A percentile compares a stretch with the other conserved stretches of the same genome.
Conservation (phyloP, 2,113 vertebrate species). For the Tylochromis polylepis region DNA sequence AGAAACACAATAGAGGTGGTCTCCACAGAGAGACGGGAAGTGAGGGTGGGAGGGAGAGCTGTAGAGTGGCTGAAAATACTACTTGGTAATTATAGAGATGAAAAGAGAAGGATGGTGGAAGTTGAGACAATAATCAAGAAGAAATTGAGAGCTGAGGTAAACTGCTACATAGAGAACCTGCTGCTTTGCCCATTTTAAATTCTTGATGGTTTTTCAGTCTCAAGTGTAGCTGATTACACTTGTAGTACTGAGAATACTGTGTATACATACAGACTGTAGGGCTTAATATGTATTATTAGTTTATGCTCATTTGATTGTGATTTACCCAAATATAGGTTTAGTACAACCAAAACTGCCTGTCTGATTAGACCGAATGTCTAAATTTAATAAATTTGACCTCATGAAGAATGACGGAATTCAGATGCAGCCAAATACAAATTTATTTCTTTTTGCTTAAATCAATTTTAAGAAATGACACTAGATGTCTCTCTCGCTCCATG, state of each 20-base stretch:
- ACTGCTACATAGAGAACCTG: constrained; percentile 12
- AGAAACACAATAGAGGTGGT: constrained; percentile 26
- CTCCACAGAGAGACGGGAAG: constrained; percentile 11
- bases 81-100: constrained; percentile 27
- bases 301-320: neutral
- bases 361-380: neutral
- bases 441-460: neutral
- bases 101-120: constrained; percentile 8
- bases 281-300: neutral
- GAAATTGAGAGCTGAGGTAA: constrained; percentile 26
- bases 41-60: neutral
- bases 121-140: constrained; percentile 6
- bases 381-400: neutral
- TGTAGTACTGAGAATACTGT: neutral
- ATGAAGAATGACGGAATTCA: neutral
- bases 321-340: neutral
- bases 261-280: neutral
- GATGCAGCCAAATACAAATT: neutral
- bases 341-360: neutral
- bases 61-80: constrained; percentile 23
- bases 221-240: neutral
- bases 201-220: neutral
- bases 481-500: constrained; percentile 79
- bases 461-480: constrained; percentile 51
- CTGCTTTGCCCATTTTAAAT: neutral